Percentiles rank a stretch among this genome's conserved stretches.
Evolutionary conservation across 2,888 invertebrate species (phyloP).

Genomic region (Drosophila phalerata): DNA sequence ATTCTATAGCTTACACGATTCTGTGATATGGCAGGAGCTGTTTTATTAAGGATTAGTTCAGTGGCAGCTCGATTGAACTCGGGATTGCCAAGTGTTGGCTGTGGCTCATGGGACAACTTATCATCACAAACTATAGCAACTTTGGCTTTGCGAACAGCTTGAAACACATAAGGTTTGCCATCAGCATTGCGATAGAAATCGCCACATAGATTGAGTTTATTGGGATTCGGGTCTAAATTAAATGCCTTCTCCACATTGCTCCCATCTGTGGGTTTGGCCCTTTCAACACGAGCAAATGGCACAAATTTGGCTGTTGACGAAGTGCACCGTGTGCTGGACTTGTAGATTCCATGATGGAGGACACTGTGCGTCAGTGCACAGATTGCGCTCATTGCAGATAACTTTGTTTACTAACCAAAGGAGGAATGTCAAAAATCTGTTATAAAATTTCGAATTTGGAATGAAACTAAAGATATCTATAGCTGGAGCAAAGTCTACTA

Average conservation of each 20-base stretch:
- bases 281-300: constrained; percentile 39
- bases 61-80: constrained; percentile 37
- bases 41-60: constrained; percentile 45
- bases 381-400: constrained; percentile 31
- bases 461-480: neutral
- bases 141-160: constrained; percentile 43
- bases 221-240: constrained; percentile 28
- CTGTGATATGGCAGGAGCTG: constrained; percentile 24
- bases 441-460: neutral
- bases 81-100: constrained; percentile 47
- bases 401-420: neutral
- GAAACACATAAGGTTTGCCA: constrained; percentile 31
- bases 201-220: constrained; percentile 45
- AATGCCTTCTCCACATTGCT: constrained; percentile 28
- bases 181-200: constrained; percentile 27
- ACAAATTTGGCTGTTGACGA: constrained; percentile 27
- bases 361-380: constrained; percentile 12
- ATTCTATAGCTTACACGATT: constrained; percentile 42
- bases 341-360: constrained; percentile 20
- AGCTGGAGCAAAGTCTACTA: constrained; percentile 21
- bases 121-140: constrained; percentile 38
- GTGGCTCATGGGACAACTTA: constrained; percentile 20
- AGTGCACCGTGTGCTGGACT: constrained; percentile 16
- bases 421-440: neutral
- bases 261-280: constrained; percentile 18